phyloP scores from a whole-genome alignment of 2,113 vertebrate genomes.

The Poecilia latipinna region DNA sequence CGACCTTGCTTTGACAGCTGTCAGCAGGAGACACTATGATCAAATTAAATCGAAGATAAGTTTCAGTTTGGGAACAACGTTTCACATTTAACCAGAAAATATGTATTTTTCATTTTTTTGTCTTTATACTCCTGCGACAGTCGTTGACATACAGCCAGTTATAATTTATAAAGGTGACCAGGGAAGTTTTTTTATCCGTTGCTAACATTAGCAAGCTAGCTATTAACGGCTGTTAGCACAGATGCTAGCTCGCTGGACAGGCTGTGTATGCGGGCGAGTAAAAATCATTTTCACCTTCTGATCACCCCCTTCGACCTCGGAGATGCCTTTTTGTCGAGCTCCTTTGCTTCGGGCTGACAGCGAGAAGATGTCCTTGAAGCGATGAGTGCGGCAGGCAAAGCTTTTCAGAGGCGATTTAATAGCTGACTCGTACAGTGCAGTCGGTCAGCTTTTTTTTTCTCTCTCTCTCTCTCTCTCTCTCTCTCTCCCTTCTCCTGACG shows the following conservation, averaged over 20 bases:
- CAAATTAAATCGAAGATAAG: conserved; percentile 72
- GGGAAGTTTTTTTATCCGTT: conserved; percentile 53
- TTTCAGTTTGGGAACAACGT: neutral
- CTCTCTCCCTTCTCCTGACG: conserved; percentile 79
- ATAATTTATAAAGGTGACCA: conserved; percentile 39
- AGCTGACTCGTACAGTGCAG: conserved; percentile 69
- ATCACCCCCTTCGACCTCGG: conserved; percentile 75
- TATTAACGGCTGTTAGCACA: conserved; percentile 52
- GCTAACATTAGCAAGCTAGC: conserved; percentile 68
- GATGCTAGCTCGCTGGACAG: conserved; percentile 55
- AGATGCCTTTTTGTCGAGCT: conserved; percentile 72
- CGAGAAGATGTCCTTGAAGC: conserved; percentile 61
- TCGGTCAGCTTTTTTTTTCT: conserved; percentile 71
- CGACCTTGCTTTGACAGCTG: conserved; percentile 78
- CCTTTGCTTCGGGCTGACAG: conserved; percentile 49
- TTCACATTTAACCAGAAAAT: neutral
- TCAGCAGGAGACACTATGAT: conserved; percentile 47
- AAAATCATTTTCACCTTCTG: conserved; percentile 77
- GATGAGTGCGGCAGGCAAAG: conserved; percentile 34
- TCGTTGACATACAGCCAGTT: conserved; percentile 16
- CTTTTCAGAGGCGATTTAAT: conserved; percentile 54
- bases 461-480: neutral
- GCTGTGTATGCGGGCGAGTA: conserved; percentile 19
- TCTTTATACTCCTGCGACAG: neutral
- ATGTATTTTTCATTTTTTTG: neutral